Evolutionary conservation across 2,888 invertebrate genomes (phyloP), one percentile per base, ranked within the genome.

Genomic region (Autographa gamma): DNA sequence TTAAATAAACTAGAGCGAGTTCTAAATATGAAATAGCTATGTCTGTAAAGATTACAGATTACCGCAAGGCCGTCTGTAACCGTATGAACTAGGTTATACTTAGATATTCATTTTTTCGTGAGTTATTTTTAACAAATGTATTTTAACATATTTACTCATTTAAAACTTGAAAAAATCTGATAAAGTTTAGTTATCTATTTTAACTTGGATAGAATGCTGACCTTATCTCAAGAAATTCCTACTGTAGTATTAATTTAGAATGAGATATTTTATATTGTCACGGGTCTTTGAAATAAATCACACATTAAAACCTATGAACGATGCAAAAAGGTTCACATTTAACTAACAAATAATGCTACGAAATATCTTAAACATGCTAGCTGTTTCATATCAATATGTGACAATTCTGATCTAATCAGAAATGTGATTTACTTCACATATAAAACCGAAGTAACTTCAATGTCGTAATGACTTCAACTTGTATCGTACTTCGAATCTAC

Each of bases 401-500:
- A 25, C 56, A 4, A 25, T 5, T 19, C 54, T 54, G 25, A 48
- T 58, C 32, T 4, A 19, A 69, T 60, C 25, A 25, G 34, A 14
- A 68, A 25, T 18, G 16, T 43, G 34, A 25, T 34, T 52, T 52
- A 25, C 19, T 11, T 14, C 0, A 13, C 54, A 56, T 25, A 25
- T 56, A 25, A 19, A 16, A 32, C 14, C 32, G 63, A 63, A 63
- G 66, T 63, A 76, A 41, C 25, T 16, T 54, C 48, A 61, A 66
- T 8, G 54, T 59, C 54, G 73, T 66, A 76, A 76, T 73, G 76
- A 76, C 52, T 63, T 64, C 52, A 34, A 66, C 41, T 60, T 48
- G 63, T 62, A 74, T 77, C 74, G 77, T 63, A 77, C 74, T 68
- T 68, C 75, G 64, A 67, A 59, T 63, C 59, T 67, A 43, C 63